These are phyloP conservation scores for Melanotaenia nigrans DNA, from an alignment of 2,797 vertebrate genomes.

Conservation along the genomic window DNA sequence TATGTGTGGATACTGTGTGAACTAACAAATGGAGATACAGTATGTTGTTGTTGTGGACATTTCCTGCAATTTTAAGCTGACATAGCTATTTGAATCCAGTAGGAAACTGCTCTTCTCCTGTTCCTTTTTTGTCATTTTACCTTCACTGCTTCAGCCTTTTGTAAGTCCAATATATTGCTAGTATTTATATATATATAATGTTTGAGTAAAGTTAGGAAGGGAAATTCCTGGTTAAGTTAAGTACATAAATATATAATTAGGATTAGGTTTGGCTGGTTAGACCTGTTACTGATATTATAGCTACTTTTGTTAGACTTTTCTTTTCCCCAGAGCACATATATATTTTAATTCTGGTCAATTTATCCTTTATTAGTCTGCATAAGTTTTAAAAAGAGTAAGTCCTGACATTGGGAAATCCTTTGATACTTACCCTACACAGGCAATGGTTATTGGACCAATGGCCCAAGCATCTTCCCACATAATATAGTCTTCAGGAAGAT, in stretches of 20 bases:
- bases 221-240: not conserved
- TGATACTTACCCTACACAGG: constrained; percentile 88
- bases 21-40: not conserved
- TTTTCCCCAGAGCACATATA: not conserved
- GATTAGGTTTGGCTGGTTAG: not conserved
- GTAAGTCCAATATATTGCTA: not conserved
- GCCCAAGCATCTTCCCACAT: constrained; percentile 99
- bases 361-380: not conserved
- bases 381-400: not conserved
- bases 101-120: not conserved
- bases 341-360: not conserved
- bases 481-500: constrained; percentile 98
- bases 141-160: not conserved
- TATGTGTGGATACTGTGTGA: not conserved
- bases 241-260: not conserved
- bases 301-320: not conserved
- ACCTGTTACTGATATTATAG: not conserved
- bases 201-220: not conserved
- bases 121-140: not conserved
- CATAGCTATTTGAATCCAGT: not conserved
- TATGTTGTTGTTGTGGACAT: not conserved
- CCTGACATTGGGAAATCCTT: not conserved
- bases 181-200: no score
- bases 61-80: not conserved
- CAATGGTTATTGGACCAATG: constrained; percentile 94